These are phyloP conservation scores for Standfussiana lucernea DNA, from an alignment of 2,888 invertebrate species.

Conservation along the genomic window DNA sequence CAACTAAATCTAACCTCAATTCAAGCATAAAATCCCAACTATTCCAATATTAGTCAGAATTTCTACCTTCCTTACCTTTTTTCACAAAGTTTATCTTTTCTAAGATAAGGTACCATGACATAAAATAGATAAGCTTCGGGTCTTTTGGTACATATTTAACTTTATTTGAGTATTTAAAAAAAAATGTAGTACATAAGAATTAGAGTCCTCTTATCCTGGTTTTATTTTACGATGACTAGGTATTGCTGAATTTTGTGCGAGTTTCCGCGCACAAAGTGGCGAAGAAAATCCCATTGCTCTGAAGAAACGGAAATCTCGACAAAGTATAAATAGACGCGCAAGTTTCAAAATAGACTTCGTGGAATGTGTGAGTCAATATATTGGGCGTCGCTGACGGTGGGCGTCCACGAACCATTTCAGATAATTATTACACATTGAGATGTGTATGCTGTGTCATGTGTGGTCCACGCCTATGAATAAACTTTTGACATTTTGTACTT, in stretches of 20 bases:
- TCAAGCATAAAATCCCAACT: not conserved
- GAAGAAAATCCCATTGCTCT: slow-evolving; percentile 9
- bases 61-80: not conserved
- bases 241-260: not conserved
- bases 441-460: slow-evolving; percentile 36
- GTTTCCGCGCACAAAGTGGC: not conserved
- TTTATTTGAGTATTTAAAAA: not conserved
- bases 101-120: not conserved
- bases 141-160: not conserved
- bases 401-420: slow-evolving; percentile 60
- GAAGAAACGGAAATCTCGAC: slow-evolving; percentile 47
- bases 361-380: slow-evolving; percentile 66
- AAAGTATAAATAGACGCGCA: slow-evolving; percentile 40
- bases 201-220: not conserved
- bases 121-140: not conserved
- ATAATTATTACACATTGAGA: slow-evolving; percentile 58
- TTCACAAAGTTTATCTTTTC: not conserved
- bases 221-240: not conserved
- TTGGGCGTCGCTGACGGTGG: slow-evolving; percentile 62
- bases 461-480: slow-evolving; percentile 48
- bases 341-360: slow-evolving; percentile 59
- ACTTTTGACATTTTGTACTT: slow-evolving; percentile 3
- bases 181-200: not conserved
- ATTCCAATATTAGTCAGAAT: not conserved
- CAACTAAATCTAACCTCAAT: not conserved